phyloP scores from a whole-genome alignment of 2,113 vertebrate species.

The Paramisgurnus dabryanus region DNA sequence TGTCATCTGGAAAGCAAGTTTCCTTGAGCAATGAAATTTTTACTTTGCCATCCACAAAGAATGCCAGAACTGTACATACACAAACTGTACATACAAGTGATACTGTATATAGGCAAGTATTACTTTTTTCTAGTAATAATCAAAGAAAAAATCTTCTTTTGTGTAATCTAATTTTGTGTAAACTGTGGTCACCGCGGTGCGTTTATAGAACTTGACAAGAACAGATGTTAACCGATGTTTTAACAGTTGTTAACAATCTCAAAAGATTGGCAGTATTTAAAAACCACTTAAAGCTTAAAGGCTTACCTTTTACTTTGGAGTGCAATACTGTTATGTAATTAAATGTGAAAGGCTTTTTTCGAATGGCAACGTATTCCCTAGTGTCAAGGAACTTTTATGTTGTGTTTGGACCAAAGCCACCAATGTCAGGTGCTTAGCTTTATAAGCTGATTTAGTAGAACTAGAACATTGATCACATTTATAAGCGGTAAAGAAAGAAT shows the following conservation, averaged over 20 bases:
- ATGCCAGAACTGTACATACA: too few relatives aligned
- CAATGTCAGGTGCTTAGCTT: not conserved
- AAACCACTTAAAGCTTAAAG: not conserved
- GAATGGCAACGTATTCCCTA: not conserved
- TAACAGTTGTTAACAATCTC: not conserved
- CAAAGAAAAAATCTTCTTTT: too few relatives aligned
- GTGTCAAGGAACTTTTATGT: not conserved
- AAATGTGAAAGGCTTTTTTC: not conserved
- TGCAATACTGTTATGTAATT: not conserved
- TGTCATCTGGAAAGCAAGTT: too few relatives aligned
- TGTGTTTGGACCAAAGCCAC: conserved; percentile 4
- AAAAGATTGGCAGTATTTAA: not conserved
- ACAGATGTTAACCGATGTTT: not conserved
- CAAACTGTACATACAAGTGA: too few relatives aligned
- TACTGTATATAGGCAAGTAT: too few relatives aligned
- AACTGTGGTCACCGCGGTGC: not conserved
- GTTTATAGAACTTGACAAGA: not conserved
- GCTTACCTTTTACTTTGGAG: not conserved
- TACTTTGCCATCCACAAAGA: too few relatives aligned
- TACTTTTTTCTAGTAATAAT: too few relatives aligned
- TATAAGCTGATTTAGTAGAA: conserved; percentile 10
- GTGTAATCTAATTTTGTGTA: not conserved
- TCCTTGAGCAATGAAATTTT: too few relatives aligned
- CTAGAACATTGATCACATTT: not conserved
- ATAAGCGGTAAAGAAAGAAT: not conserved